Conservation (phyloP, 1,140 invertebrate genomes). For the Parapsyche elsis region DNA sequence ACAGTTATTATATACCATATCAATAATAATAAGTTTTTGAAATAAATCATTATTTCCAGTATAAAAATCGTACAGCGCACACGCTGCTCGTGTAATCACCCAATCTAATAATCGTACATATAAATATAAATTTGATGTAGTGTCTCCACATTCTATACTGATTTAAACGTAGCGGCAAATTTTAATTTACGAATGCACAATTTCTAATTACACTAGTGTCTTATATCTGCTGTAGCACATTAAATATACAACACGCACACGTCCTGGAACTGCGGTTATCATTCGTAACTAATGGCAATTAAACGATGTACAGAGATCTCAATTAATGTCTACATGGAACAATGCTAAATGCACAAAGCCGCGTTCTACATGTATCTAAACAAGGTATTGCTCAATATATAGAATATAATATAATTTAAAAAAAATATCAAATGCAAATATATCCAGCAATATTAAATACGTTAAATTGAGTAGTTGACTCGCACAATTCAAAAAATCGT, state of each 20-base stretch:
- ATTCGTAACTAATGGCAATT: slow-evolving; percentile 6
- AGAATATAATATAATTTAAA: too few relatives aligned
- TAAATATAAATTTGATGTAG: too few relatives aligned
- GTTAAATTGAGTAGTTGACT: too few relatives aligned
- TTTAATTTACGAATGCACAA: background rate
- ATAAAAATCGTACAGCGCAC: too few relatives aligned
- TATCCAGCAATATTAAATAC: too few relatives aligned
- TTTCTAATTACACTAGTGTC: background rate
- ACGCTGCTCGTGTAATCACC: too few relatives aligned
- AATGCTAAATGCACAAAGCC: slow-evolving; percentile 1
- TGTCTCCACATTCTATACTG: background rate
- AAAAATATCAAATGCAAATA: too few relatives aligned
- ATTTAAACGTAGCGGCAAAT: background rate
- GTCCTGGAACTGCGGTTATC: background rate
- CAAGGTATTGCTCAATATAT: background rate
- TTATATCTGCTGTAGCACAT: background rate
- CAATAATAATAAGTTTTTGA: background rate
- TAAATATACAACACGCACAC: background rate
- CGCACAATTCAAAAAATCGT: too few relatives aligned
- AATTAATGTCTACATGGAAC: background rate
- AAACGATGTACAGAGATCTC: slow-evolving; percentile 12
- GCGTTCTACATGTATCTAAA: background rate
- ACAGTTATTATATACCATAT: background rate
- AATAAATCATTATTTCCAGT: background rate
- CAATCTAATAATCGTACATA: too few relatives aligned